A percentile compares a stretch with the other conserved stretches of the same genome.
Evolutionary conservation across 2,113 vertebrate species (phyloP).

Genomic region (Ammodytes dubius): DNA sequence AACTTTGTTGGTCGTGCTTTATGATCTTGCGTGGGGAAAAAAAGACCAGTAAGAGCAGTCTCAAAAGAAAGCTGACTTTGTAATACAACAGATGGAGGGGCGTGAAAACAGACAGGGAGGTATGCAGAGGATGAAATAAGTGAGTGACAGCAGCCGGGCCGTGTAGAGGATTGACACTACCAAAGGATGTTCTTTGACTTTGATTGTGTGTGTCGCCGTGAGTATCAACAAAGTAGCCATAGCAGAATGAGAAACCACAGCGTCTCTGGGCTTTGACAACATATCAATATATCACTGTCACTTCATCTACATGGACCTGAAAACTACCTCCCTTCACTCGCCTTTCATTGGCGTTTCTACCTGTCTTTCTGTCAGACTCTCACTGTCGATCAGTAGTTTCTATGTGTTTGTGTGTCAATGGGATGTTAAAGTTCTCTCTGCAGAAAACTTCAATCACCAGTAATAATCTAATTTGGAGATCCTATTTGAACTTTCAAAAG

Average conservation of each 20-base stretch:
- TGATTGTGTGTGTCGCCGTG: slow-evolving; percentile 50
- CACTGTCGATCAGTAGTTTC: background rate
- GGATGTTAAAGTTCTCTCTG: too few species aligned
- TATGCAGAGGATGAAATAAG: slow-evolving; percentile 11
- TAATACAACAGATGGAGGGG: background rate
- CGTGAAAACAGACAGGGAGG: slow-evolving; percentile 1
- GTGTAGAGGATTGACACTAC: slow-evolving; percentile 45
- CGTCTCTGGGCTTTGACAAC: slow-evolving; percentile 37
- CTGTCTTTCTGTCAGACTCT: background rate
- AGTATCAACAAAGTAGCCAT: slow-evolving; percentile 46
- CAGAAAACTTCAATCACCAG: background rate
- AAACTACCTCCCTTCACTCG: slow-evolving; percentile 31
- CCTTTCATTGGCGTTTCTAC: slow-evolving; percentile 12
- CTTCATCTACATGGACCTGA: slow-evolving; percentile 29
- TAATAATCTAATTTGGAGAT: background rate
- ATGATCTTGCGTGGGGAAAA: background rate
- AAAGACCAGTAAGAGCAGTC: slow-evolving; percentile 7
- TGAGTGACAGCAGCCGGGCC: slow-evolving; percentile 27
- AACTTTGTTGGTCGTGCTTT: slow-evolving; percentile 20
- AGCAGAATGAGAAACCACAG: slow-evolving; percentile 46
- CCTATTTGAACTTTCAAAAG: background rate
- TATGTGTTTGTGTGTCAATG: too few species aligned
- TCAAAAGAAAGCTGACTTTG: slow-evolving; percentile 27
- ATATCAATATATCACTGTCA: slow-evolving; percentile 50
- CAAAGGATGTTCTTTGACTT: slow-evolving; percentile 59